Evolutionary conservation across 1,140 invertebrate genomes (phyloP).

Genomic region (Drosophila truncata): DNA sequence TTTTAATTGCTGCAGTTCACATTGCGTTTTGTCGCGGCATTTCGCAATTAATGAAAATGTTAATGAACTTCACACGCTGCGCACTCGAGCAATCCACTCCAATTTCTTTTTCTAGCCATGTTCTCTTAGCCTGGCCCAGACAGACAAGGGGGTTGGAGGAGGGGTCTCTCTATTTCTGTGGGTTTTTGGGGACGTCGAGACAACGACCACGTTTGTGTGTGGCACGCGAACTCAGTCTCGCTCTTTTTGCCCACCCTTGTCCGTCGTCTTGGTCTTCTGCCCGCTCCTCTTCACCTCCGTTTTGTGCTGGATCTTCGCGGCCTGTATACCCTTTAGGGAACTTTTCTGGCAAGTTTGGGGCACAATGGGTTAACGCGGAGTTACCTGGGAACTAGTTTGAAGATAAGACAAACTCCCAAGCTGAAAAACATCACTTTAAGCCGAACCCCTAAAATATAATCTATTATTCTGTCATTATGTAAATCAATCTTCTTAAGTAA

Average conservation of each 20-base stretch:
- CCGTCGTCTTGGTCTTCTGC: conserved; percentile 29
- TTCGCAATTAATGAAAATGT: conserved; percentile 84
- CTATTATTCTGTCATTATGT: conserved; percentile 5
- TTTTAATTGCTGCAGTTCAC: conserved; percentile 70
- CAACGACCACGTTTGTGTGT: conserved; percentile 27
- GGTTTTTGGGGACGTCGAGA: conserved; percentile 23
- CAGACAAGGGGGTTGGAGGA: background rate
- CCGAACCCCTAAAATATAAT: background rate
- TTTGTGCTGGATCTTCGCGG: conserved; percentile 36
- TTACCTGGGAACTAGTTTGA: conserved; percentile 47
- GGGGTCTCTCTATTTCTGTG: conserved; percentile 41
- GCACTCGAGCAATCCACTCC: conserved; percentile 56
- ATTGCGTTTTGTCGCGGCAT: conserved; percentile 69
- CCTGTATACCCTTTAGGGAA: conserved; percentile 31
- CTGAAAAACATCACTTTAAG: conserved; percentile 4
- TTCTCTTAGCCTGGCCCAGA: conserved; percentile 47
- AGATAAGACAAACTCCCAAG: conserved; percentile 16
- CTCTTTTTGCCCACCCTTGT: conserved; percentile 31
- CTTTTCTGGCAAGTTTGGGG: conserved; percentile 34
- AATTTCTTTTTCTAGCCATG: conserved; percentile 65
- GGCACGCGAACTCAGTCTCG: conserved; percentile 51
- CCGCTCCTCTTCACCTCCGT: conserved; percentile 34
- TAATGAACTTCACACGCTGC: conserved; percentile 84
- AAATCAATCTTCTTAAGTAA: conserved; percentile 1
- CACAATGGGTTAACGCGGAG: conserved; percentile 29